Evolutionary conservation across 2,797 vertebrate genomes (phyloP), one percentile per base, ranked within the genome.

Genomic region (Synaphobranchus kaupii): DNA sequence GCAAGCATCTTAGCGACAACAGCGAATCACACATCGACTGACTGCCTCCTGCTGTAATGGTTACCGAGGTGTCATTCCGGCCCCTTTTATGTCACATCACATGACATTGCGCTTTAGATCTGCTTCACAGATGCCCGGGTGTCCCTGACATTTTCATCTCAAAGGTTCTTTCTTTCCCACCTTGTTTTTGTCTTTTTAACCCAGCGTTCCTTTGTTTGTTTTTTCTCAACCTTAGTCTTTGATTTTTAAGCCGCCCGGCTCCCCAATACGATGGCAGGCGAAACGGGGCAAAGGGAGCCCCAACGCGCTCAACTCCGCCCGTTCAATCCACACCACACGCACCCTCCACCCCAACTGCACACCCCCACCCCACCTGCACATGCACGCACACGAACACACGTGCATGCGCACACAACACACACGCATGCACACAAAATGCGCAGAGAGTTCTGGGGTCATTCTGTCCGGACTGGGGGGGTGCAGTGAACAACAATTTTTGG

Each of bases 1-100:
- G 63, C 71, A 73, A 66, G 63, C 71, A 73, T 39, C 34, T 73
- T 73, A 39, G 71, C 86, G 58, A 54, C 48, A 71, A 84, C 28
- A 50, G 47, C 12, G 3, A 28, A 84, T 83, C 34, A 52, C 48
- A 63, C 63, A 28, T 71, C 22, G 31, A 31, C 50, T 71, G 31
- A 31, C 50, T 71, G 10, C 52, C n/a, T 47, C 44, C 25, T 63
- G 54, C n/a, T 82, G 78, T 83, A 66, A 86, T 22, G 86, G n/a
- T 86, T 63, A 66, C 4, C 63, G 8, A 20, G 47, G 47, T 84
- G 56, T 83, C 81, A 71, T 87, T 54, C 80, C 52, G 56, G 31
- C 28, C 73, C 54, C 13, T 17, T 34, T 17, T 76, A 44, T 76
- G 31, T 39, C 34, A 15, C 9, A 39, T 39, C 31, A 73, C 71